A percentile compares a stretch with the other conserved stretches of the same genome.
Conservation (phyloP, 1,140 invertebrate species). For the Trialeurodes vaporariorum region DNA sequence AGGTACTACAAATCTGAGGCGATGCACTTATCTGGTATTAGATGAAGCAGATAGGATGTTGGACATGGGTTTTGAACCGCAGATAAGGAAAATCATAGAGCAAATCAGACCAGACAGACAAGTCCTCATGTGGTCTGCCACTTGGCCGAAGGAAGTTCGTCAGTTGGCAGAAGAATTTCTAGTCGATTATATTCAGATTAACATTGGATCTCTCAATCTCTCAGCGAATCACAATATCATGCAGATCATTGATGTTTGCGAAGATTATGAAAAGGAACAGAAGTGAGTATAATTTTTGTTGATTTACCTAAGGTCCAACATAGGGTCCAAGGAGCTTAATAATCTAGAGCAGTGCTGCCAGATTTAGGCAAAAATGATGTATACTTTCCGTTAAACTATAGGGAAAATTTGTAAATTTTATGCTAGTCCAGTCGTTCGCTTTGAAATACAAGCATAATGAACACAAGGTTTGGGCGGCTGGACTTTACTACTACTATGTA, state of each 20-base stretch:
- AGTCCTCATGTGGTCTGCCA: conserved; percentile 95
- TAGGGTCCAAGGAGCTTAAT: too few species aligned
- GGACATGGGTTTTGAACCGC: conserved; percentile 99
- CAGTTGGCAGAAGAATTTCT: conserved; percentile 92
- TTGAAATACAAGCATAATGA: too few species aligned
- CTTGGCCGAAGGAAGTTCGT: conserved; percentile 97
- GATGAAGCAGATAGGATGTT: conserved; percentile 99
- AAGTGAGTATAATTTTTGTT: conserved; percentile 78
- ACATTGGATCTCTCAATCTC: conserved; percentile 87
- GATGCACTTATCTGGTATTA: conserved; percentile 89
- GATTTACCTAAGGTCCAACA: too few species aligned
- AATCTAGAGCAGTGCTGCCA: too few species aligned
- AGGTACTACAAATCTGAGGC: conserved; percentile 72
- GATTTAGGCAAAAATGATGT: too few species aligned
- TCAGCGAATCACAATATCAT: conserved; percentile 97
- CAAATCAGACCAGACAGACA: conserved; percentile 81
- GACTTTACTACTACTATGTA: too few species aligned
- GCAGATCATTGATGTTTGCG: conserved; percentile 92
- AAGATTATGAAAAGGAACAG: conserved; percentile 80
- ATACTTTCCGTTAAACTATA: too few species aligned
- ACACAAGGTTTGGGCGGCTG: too few species aligned
- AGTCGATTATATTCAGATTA: conserved; percentile 89
- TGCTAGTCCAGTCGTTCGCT: too few species aligned
- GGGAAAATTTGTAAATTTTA: too few species aligned
- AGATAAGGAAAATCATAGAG: conserved; percentile 93